phyloP scores from a whole-genome alignment of 2,797 vertebrate genomes.

The Psittacula derbiana region DNA sequence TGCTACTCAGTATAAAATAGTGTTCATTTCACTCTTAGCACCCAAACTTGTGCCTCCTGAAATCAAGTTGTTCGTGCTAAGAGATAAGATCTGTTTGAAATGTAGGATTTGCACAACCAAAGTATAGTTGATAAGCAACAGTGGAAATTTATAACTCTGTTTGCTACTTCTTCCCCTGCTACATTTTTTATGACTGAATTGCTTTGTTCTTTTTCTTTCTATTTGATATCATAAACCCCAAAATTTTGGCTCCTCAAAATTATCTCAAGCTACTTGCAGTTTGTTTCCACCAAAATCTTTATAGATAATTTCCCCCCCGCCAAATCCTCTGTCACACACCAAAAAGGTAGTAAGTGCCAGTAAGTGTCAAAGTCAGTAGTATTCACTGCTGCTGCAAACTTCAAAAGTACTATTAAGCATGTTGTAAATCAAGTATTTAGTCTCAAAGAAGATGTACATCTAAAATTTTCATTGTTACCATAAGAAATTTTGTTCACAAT shows the following conservation, averaged over 20 bases:
- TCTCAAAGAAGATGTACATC: not conserved
- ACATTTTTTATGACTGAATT: not conserved
- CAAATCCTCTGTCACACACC: not conserved
- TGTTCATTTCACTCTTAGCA: not conserved
- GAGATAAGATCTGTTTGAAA: not conserved
- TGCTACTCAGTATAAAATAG: not conserved
- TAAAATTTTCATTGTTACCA: not conserved
- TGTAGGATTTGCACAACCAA: not conserved
- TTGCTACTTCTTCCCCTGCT: not conserved
- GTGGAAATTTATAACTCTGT: not conserved
- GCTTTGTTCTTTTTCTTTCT: not conserved
- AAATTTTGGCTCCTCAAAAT: not conserved
- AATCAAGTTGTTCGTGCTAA: not conserved
- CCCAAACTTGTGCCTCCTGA: not conserved
- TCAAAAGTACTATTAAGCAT: not conserved
- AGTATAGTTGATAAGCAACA: not conserved
- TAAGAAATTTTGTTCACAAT: not conserved
- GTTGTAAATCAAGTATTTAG: not conserved
- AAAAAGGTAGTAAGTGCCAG: not conserved
- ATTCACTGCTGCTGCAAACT: not conserved
- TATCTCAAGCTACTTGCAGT: not conserved
- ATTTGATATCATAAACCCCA: not conserved
- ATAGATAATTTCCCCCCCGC: not conserved
- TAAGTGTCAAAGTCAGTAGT: not conserved
- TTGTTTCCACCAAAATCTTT: not conserved